Evolutionary conservation across 1,140 invertebrate species (phyloP), one percentile per base, ranked within the genome.

Genomic region (Frieseomelitta varia): DNA sequence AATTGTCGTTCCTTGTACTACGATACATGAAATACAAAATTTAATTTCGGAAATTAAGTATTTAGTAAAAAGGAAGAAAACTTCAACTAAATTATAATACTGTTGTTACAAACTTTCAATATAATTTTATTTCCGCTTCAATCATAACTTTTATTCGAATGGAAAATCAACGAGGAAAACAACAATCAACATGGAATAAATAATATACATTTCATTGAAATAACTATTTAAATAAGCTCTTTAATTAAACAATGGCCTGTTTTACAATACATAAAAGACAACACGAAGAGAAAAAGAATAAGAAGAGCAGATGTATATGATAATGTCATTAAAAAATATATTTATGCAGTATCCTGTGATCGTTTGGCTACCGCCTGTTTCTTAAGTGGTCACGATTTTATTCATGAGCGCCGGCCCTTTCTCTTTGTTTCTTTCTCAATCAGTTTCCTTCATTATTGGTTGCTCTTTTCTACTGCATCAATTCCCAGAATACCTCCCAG

Each of bases 301-400:
- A 21, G 34, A 24, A 10, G 15, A 71, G 39, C 17, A 30, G 14
- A 6, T 11, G 27, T 17, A n/a, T 75, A 65, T 75, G 47, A 81
- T 67, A 75, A 81, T 75, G 51, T 30, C 76, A 77, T 77, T 83
- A 83, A 77, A 77, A 30, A 55, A 30, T 56, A n/a, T 53, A 55
- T 77, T 68, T 24, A 30, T 68, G 47, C 61, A 63, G 17, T 4
- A 56, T n/a, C 30, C 39, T 39, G 11, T 53, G 0, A 11, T 27
- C 39, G 24, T 80, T 34, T 15, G 53, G 24, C 47, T 53, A 10
- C 47, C 4, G 19, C 17, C 24, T 27, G 6, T 51, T 78, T 53
- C n/a, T 58, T 65, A n/a, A 68, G 11, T 79, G 53, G 19, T 19
- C 17, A 11, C 19, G 19, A 30, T 34, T 51, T 73, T 73, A 73